Evolutionary conservation across 2,888 invertebrate genomes (phyloP), one percentile per base, ranked within the genome.

Genomic region (Phengaris arion): DNA sequence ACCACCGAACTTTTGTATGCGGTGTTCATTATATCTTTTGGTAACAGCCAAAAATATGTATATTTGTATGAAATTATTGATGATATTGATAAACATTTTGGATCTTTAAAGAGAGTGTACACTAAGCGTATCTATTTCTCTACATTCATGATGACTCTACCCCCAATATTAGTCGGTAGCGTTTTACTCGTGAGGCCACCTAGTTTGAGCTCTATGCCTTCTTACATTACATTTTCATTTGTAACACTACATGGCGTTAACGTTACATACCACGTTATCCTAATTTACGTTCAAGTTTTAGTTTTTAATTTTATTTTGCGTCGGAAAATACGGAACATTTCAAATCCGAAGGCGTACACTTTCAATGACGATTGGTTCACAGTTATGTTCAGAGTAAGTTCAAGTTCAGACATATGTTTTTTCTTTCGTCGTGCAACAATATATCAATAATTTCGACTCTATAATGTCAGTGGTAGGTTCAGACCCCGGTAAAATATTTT

Each of bases 201-300:
- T 78, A 57, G 70, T 46, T 6, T 76, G 13, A n/a, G 7, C 46
- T 68, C 55, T 52, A 48, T 75, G 5, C 9, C 82, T 7, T 79
- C 78, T 0, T 82, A 85, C 76, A 73, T 84, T 2, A 80, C 83
- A 6, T 82, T 87, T 55, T 85, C 84, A 54, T 72, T 86, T 2
- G 75, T 84, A 4, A 80, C 85, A 78, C 45, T 88, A n/a, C 87
- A 90, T 82, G 88, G 87, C 35, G 79, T 83, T 0, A 80, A 86
- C 3, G 79, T 85, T 35, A 78, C 81, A 48, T 87, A 84, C 55
- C 79, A 87, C 68, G 76, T 85, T 7, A 46, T 84, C 2, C 84
- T 83, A 75, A 84, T 89, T 59, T 87, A 84, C 75, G 54, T 81
- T 6, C 84, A 85, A 74, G 80, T 83, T 22, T 69, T 85, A 46